Evolutionary conservation across 2,888 invertebrate genomes (phyloP), one percentile per base, ranked within the genome.

Genomic region (Silvanus unidentatus): DNA sequence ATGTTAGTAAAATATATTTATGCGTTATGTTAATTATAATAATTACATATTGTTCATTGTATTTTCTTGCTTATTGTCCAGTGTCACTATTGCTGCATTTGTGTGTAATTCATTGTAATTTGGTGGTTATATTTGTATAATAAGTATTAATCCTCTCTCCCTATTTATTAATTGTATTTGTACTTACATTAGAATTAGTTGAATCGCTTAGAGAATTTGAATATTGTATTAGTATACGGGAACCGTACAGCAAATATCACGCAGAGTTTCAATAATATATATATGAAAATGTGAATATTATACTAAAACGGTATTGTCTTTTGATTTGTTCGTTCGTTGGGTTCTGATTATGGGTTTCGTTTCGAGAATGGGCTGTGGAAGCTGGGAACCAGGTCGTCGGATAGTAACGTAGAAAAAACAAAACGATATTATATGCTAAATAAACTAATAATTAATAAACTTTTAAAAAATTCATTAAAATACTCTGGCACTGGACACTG

Each of bases 1-100:
- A 47, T 48, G 45, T 50, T 55, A 54, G 52, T 59, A 53, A 52
- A 50, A 52, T 52, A 47, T 47, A 43, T 53, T 56, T 50, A 48
- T 48, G 40, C 48, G 47, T 52, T 50, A 53, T 39, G 28, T 53
- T 51, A 51, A 48, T 49, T 58, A 58, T 54, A 52, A 48, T 52
- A 40, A 36, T 45, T 54, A 48, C 54, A 53, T 50, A 56, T 54
- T 62, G 58, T 62, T 63, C 52, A 57, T 61, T 63, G 62, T 65
- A 63, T 62, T 62, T 63, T 64, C 66, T 72, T 71, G 71, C 71
- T 71, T 71, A 70, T 60, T 72, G 72, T 72, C 71, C 70, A 71
- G 70, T 72, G 71, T 72, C 69, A 71, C 66, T 67, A 39, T 22
- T 68, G 69, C 70, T 61, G 66, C 67, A 70, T 69, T 70, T 71